Conservation (phyloP, 2,888 invertebrate genomes). For the Ditula angustiorana region DNA sequence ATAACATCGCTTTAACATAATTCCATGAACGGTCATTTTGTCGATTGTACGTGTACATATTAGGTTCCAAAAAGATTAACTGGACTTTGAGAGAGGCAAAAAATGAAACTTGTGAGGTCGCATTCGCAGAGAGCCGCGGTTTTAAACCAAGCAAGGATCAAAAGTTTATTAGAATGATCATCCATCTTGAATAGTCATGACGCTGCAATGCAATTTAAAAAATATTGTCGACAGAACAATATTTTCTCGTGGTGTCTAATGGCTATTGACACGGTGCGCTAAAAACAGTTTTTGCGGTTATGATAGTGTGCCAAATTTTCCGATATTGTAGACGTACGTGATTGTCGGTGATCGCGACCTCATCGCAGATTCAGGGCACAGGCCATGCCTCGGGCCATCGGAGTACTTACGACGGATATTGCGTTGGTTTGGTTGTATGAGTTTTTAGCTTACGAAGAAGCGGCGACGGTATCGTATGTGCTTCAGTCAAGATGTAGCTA, state of each 20-base stretch:
- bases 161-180: no score
- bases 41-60: no score
- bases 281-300: conserved; percentile 45
- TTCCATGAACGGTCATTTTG: no score
- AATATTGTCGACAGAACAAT: background rate
- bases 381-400: conserved; percentile 33
- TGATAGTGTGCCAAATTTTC: conserved; percentile 66
- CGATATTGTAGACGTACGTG: conserved; percentile 71
- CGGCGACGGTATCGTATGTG: no score
- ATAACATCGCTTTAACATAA: no score
- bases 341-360: conserved; percentile 53
- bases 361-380: conserved; percentile 65
- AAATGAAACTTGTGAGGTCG: no score
- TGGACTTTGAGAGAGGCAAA: no score
- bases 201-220: background rate
- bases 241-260: conserved; percentile 46
- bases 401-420: conserved; percentile 21
- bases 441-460: no score
- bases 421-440: conserved; percentile 19
- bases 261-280: conserved; percentile 46
- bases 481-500: no score
- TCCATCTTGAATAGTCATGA: background rate
- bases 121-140: no score
- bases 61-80: no score
- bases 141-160: no score